Evolutionary conservation across 2,797 vertebrate genomes (phyloP), one percentile per base, ranked within the genome.

Genomic region (Molossus alvarezi): DNA sequence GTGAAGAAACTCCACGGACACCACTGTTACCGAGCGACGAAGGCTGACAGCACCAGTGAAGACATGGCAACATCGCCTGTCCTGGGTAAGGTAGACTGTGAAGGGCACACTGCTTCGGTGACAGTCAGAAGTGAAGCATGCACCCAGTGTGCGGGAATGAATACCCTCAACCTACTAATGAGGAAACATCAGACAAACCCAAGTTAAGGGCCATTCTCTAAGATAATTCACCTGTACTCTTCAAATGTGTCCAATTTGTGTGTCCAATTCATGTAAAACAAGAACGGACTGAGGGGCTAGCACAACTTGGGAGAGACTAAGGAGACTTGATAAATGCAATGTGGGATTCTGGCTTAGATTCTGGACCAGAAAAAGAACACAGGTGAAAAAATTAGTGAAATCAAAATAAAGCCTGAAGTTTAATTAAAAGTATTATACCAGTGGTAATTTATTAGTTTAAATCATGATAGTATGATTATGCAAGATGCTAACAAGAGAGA

Each of bases 371-470:
- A 89, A 81, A 84, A 69, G 14, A 23, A 51, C 3, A 6, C 20
- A 71, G 14, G 10, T 69, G 12, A 65, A 53, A 77, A 95, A 92
- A 55, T 20, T 27, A 27, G n/a, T 51, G 25, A 95, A 65, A 41
- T 91, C 11, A 73, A 83, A 85, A 65, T 37, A 33, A 91, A 93
- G 45, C 14, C 69, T 67, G 41, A 80, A 37, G 37, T 67, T 72
- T 85, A 37, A 77, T 4, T 73, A 11, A 90, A 77, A 92, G n/a
- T 48, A 71, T 53, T 55, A 2, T 17, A 72, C 37, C 65, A 48
- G 21, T 25, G 15, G 58, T 25, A 45, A 67, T 17, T 45, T 90
- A 76, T 87, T 33, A 23, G 29, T 80, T 94, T 96, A 89, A 69
- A 83, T 83, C 20, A 81, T 72, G 23, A 9, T 77, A 73, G 27